These are phyloP conservation scores for Apis mellifera DNA, from an alignment of 1,140 invertebrate genomes.

Conservation along the genomic window Amel_HAv3.1 CM009941.2:7607001-7607500, in stretches of 20 bases:
- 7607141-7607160: conserved; percentile 35
- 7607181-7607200: conserved; percentile 63
- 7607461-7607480: too few relatives aligned
- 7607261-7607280: background rate
- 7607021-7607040: conserved; percentile 53
- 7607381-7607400: too few relatives aligned
- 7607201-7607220: conserved; percentile 39
- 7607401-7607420: too few relatives aligned
- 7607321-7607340: background rate
- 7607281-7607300: background rate
- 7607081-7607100: conserved; percentile 77
- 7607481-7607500: too few relatives aligned
- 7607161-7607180: conserved; percentile 73
- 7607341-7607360: too few relatives aligned
- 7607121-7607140: conserved; percentile 54
- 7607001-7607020: conserved; percentile 34
- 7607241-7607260: conserved; percentile 24
- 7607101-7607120: conserved; percentile 76
- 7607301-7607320: background rate
- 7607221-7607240: conserved; percentile 47
- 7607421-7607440: too few relatives aligned
- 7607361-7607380: too few relatives aligned
- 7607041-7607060: conserved; percentile 59
- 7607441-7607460: too few relatives aligned
- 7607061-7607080: conserved; percentile 60